Conservation (phyloP, 2,888 invertebrate genomes). For the Heliothis peltigera region DNA sequence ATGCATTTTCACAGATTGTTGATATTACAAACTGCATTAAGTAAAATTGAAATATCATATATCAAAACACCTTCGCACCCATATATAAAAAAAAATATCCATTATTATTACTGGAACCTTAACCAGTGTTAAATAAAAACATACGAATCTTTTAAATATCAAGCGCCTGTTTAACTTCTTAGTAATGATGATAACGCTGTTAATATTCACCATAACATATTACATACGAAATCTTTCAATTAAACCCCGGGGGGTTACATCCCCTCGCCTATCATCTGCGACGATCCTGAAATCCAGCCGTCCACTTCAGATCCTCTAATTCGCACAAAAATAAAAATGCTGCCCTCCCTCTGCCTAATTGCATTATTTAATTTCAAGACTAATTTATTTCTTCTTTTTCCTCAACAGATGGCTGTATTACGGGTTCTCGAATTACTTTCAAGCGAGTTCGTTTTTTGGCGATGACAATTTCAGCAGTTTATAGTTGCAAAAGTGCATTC, state of each 20-base stretch:
- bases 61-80: too few species aligned
- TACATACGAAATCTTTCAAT: background rate
- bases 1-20: too few species aligned
- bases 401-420: slow-evolving; percentile 26
- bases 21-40: too few species aligned
- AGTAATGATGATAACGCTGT: too few species aligned
- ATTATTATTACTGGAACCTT: too few species aligned
- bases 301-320: slow-evolving; percentile 45
- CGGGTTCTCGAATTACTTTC: slow-evolving; percentile 36
- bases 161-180: too few species aligned
- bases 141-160: too few species aligned
- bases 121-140: too few species aligned
- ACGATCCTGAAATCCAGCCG: slow-evolving; percentile 29
- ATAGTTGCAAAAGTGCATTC: too few species aligned
- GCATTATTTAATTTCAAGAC: slow-evolving; percentile 58
- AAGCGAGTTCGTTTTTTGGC: background rate
- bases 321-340: slow-evolving; percentile 49
- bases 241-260: slow-evolving; percentile 1
- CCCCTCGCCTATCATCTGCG: slow-evolving; percentile 29
- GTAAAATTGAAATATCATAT: too few species aligned
- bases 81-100: too few species aligned
- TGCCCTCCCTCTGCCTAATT: slow-evolving; percentile 47
- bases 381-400: slow-evolving; percentile 58
- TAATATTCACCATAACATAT: too few species aligned
- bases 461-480: background rate